These are phyloP conservation scores for Cheilosia vernalis DNA, from an alignment of 2,888 invertebrate genomes.

Conservation along the genomic window DNA sequence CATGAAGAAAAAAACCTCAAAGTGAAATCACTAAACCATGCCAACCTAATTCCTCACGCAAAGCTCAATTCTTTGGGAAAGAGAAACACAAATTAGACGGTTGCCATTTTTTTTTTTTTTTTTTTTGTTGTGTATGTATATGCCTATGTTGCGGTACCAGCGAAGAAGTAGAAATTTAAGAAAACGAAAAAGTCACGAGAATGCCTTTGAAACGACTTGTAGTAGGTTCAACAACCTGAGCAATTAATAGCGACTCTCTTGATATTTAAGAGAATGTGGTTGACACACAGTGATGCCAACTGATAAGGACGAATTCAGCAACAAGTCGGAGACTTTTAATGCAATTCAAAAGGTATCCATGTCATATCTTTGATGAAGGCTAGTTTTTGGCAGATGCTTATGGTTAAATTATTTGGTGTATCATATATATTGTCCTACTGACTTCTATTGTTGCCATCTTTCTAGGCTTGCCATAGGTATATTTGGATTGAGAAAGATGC, in stretches of 20 bases:
- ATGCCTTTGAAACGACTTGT: conserved; percentile 7
- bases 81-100: conserved; percentile 51
- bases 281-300: conserved; percentile 20
- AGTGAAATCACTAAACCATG: conserved; percentile 53
- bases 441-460: too few species aligned
- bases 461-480: too few species aligned
- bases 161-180: conserved; percentile 31
- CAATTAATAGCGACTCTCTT: conserved; percentile 17
- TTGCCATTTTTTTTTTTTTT: conserved; percentile 32
- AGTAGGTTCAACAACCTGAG: conserved; percentile 32
- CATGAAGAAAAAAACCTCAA: conserved; percentile 22
- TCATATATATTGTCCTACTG: too few species aligned
- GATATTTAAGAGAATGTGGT: not conserved
- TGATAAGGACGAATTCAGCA: conserved; percentile 25
- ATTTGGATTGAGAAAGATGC: too few species aligned
- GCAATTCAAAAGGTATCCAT: too few species aligned
- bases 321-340: not conserved
- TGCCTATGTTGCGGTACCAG: conserved; percentile 1
- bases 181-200: conserved; percentile 25
- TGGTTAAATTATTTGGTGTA: too few species aligned
- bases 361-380: not conserved
- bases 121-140: not conserved
- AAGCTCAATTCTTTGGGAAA: conserved; percentile 33
- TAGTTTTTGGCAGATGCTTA: not conserved
- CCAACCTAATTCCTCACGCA: conserved; percentile 51